These are phyloP conservation scores for Petrocephalus zakoni DNA, from an alignment of 2,113 vertebrate genomes.

Conservation along the genomic window DNA sequence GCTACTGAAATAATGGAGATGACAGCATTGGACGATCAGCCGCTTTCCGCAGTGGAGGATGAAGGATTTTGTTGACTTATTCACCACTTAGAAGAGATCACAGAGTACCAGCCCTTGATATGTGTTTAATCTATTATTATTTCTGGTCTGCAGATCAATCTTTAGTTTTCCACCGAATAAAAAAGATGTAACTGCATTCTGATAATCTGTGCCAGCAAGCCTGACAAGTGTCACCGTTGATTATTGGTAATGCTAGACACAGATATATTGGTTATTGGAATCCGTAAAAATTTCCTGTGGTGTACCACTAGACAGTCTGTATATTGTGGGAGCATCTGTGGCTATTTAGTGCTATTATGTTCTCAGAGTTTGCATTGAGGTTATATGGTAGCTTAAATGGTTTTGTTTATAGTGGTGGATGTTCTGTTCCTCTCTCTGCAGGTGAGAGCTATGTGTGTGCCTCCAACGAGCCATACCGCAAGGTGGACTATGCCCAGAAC, in stretches of 20 bases:
- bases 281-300: neutral
- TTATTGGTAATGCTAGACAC: neutral
- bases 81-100: neutral
- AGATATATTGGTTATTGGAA: neutral
- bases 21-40: neutral
- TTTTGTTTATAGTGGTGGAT: no score
- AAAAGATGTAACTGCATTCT: neutral
- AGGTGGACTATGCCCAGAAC: constrained; percentile 77
- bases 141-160: neutral
- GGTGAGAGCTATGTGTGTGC: constrained; percentile 78
- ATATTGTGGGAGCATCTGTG: neutral
- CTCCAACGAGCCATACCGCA: constrained; percentile 70
- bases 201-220: neutral
- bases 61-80: neutral
- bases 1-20: neutral
- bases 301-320: neutral
- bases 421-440: constrained; percentile 35
- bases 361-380: neutral
- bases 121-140: neutral
- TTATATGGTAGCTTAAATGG: neutral
- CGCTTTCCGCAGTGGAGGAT: neutral
- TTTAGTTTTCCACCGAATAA: neutral
- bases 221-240: neutral
- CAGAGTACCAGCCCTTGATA: neutral
- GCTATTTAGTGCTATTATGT: neutral